Conservation (phyloP, 2,113 vertebrate genomes). For the Tylochromis polylepis region DNA sequence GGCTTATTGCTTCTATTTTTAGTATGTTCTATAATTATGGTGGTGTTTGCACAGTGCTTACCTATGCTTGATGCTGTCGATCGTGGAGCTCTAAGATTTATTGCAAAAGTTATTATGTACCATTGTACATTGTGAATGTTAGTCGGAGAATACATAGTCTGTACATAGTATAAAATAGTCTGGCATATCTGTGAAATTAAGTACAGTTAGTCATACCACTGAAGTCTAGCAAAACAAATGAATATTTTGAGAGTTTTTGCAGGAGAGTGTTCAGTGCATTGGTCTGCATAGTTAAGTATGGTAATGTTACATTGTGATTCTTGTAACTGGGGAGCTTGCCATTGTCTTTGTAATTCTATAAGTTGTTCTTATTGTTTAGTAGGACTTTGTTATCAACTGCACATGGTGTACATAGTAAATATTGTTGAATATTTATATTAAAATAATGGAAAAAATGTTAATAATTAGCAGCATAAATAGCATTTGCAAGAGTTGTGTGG, state of each 20-base stretch:
- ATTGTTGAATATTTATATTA: not conserved
- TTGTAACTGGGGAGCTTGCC: not conserved
- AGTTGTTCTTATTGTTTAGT: not conserved
- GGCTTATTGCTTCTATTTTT: fast-evolving
- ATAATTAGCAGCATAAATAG: not conserved
- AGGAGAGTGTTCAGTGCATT: fast-evolving
- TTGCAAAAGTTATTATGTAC: not conserved
- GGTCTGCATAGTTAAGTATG: not conserved
- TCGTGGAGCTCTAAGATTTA: not conserved
- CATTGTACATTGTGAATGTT: not conserved
- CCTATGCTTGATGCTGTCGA: not conserved
- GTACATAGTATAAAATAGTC: not conserved
- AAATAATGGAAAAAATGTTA: not conserved
- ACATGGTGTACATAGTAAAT: not conserved
- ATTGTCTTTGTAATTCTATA: not conserved
- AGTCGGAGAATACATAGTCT: fast-evolving
- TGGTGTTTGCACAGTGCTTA: not conserved
- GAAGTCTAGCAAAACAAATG: not conserved
- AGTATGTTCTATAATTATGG: not conserved
- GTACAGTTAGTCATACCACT: not conserved
- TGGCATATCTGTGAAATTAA: not conserved
- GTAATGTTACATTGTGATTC: not conserved
- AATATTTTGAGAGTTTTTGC: not conserved
- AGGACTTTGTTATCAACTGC: not conserved
- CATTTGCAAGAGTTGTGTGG: not conserved